Conservation (phyloP, 1,140 invertebrate species). For the Adelges cooleyi region DNA sequence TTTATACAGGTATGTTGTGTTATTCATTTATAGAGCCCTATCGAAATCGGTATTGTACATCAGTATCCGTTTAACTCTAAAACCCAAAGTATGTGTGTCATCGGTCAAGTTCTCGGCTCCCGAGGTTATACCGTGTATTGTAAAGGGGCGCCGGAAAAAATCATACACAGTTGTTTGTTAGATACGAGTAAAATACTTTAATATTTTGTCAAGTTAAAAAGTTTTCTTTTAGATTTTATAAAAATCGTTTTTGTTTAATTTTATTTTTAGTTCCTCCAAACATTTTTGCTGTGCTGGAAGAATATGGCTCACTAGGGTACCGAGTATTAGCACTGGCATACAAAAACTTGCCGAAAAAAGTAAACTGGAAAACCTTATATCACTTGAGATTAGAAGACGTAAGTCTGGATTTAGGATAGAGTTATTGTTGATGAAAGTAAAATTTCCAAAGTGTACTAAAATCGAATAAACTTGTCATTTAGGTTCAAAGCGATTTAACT, state of each 20-base stretch:
- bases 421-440: no score
- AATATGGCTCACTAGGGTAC: conserved; percentile 75
- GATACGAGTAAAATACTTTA: conserved; percentile 44
- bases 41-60: conserved; percentile 66
- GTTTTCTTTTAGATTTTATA: not conserved
- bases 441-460: conserved; percentile 38
- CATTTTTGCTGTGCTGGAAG: conserved; percentile 56
- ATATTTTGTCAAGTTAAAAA: not conserved
- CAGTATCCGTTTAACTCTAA: conserved; percentile 84
- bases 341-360: conserved; percentile 48
- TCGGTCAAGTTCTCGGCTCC: conserved; percentile 60
- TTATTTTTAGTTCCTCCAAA: conserved; percentile 47
- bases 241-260: not conserved
- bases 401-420: conserved; percentile 61
- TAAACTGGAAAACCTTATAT: conserved; percentile 44
- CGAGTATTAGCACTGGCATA: conserved; percentile 75
- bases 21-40: conserved; percentile 32
- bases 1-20: no score
- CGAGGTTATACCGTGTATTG: conserved; percentile 69
- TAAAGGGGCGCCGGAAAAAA: conserved; percentile 86
- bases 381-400: conserved; percentile 49
- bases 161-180: conserved; percentile 49
- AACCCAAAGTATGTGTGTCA: conserved; percentile 81
- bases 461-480: not conserved
- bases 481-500: conserved; percentile 54